Evolutionary conservation across 2,113 vertebrate genomes (phyloP), one percentile per base, ranked within the genome.

Genomic region (Ardeotis arabs): DNA sequence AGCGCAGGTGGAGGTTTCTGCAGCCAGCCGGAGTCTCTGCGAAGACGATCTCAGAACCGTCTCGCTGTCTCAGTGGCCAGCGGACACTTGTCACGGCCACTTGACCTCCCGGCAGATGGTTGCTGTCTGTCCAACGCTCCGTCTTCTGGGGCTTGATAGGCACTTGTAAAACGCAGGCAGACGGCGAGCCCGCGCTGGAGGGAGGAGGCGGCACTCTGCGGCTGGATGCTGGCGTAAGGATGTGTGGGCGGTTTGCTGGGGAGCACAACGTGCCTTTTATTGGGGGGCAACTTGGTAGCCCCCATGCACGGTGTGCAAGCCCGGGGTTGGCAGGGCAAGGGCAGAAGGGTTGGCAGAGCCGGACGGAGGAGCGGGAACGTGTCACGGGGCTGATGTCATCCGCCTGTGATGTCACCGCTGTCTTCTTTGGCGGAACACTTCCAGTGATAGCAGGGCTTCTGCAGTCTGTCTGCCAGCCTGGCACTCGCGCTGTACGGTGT

Each of bases 381-480:
- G 84, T 95, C 94, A 69, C 1, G 2, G 74, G n/a, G 59, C 60
- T 91, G 94, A 91, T 95, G 94, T 96, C 95, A 91, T 37, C 93
- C 1, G 6, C 62, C 77, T 31, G 31, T 92, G 94, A 91, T 91
- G 92, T 95, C 95, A 95, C 74, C 5, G 1, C 80, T 81, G 72
- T 72, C 68, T 21, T 92, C 94, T 82, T 84, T 5, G 2, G 69
- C 7, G 2, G 83, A 84, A 80, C 52, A 47, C 86, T 92, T 91
- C 23, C 66, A 84, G 74, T 13, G 94, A 94, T 66, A 95, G 94
- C 74, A 47, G 89, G 62, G 80, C 84, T 91, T 17, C 86, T 93
- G 95, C 90, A 64, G 75, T 44, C 80, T 94, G 89, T 85, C 92
- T 91, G 93, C 96, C 93, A 90, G 82, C 67, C 95, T 96, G 93